Conservation (phyloP, 2,797 vertebrate genomes). For the Capromys pilorides region DNA sequence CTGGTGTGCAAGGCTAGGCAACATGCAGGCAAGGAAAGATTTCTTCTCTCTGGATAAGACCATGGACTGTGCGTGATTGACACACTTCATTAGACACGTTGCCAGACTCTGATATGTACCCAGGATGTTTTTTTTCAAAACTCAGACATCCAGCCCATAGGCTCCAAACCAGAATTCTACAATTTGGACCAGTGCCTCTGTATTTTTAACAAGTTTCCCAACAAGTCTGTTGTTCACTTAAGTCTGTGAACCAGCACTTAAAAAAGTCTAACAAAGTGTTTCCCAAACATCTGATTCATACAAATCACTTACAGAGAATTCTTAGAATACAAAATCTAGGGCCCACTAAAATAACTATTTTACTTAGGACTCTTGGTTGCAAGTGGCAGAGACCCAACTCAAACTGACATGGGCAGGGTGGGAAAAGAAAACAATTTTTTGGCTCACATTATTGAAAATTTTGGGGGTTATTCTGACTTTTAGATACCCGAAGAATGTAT, state of each 20-base stretch:
- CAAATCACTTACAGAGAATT: slow-evolving; percentile 17
- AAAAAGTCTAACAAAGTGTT: slow-evolving; percentile 50
- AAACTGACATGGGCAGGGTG: background rate
- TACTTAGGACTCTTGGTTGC: background rate
- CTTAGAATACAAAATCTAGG: slow-evolving; percentile 32
- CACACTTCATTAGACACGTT: background rate
- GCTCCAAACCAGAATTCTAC: background rate
- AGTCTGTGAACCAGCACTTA: slow-evolving; percentile 10
- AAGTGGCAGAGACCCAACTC: slow-evolving; percentile 20
- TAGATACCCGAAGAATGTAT: slow-evolving; percentile 5
- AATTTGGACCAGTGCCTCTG: background rate
- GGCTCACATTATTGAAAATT: background rate
- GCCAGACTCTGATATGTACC: background rate
- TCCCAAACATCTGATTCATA: slow-evolving; percentile 62
- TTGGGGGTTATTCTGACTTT: background rate
- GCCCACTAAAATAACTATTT: background rate
- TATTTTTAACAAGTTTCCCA: slow-evolving; percentile 52
- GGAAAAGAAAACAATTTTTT: background rate
- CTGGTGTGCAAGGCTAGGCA: background rate
- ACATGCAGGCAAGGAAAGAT: background rate
- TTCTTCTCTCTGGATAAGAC: background rate
- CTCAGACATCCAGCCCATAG: background rate
- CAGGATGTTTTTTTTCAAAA: background rate
- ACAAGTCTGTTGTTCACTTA: slow-evolving; percentile 41
- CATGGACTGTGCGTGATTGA: background rate